Conservation (phyloP, 2,113 vertebrate genomes). For the Probosciger aterrimus region DNA sequence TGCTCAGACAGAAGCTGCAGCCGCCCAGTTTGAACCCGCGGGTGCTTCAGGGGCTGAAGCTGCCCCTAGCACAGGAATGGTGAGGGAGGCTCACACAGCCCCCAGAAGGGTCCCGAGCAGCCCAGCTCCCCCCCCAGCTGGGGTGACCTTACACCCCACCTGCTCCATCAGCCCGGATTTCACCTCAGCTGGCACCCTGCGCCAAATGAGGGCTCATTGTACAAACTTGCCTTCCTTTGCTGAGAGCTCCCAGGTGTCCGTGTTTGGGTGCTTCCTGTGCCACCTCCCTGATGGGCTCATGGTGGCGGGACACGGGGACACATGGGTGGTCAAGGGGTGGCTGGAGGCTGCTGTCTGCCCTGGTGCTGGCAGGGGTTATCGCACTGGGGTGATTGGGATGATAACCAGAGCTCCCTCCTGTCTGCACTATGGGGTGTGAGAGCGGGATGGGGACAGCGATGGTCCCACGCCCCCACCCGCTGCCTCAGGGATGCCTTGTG, state of each 20-base stretch:
- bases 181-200: not conserved
- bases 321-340: not conserved
- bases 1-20: not conserved
- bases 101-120: accelerated
- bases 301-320: not conserved
- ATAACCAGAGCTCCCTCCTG: slow-evolving; percentile 61
- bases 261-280: accelerated
- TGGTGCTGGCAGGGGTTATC: slow-evolving; percentile 9
- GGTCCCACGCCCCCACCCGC: not conserved
- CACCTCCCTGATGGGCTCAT: not conserved
- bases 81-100: not conserved
- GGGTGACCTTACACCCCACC: accelerated
- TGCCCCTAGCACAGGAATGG: accelerated
- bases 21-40: not conserved
- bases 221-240: not conserved
- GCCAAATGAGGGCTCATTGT: not conserved
- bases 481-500: not conserved
- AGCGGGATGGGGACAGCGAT: not conserved
- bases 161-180: not conserved
- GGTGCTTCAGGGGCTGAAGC: not conserved
- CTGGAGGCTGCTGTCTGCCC: not conserved
- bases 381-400: not conserved
- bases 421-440: not conserved
- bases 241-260: not conserved
- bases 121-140: not conserved